Base-by-base conservation (phyloP, 2,113 vertebrate species). In the Melanostigma gelatinosum region DNA sequence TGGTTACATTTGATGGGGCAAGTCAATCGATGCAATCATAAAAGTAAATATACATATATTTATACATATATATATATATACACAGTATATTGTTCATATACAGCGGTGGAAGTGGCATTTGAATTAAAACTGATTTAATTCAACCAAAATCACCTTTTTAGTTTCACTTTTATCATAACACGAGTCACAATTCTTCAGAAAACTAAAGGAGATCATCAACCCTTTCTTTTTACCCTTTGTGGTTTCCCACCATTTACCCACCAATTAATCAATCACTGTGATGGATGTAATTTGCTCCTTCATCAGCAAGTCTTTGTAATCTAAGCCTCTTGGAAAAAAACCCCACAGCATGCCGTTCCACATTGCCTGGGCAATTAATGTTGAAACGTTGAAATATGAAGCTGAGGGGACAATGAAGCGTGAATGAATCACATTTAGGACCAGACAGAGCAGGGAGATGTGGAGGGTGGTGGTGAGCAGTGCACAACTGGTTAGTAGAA, bases 191-290 rank as follows among this genome's bases (percentile, higher is more conserved):
- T 71, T 74, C 38, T 50, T 42, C 16, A 40, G 54, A 72, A 72
- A 84, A 44, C 78, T 50, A 58, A 34, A 8, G 72, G 48, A 78
- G 34, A 58, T 50, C 80, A 77, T 75, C 61, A 60, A 72, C n/a
- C 54, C 7, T 55, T 55, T 27, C 34, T 60, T 55, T 83, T 76
- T 15, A 57, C 67, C 38, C 60, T 70, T 73, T 84, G 68, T 48
- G 72, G 77, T 82, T 83, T 82, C 69, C 54, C 29, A 54, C 27
- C 44, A 70, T 83, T 60, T 82, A 72, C 71, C 42, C 84, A 83
- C 46, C 70, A 82, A 84, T 85, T 78, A 92, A 86, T 89, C 83
- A 76, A 86, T 89, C 79, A 75, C 44, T 27, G 40, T 55, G 85
- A 80, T 88, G 68, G 79, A 54, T 69, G 46, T 15, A n/a, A 88